Conservation (phyloP, 2,113 vertebrate genomes). For the Perca flavescens region DNA sequence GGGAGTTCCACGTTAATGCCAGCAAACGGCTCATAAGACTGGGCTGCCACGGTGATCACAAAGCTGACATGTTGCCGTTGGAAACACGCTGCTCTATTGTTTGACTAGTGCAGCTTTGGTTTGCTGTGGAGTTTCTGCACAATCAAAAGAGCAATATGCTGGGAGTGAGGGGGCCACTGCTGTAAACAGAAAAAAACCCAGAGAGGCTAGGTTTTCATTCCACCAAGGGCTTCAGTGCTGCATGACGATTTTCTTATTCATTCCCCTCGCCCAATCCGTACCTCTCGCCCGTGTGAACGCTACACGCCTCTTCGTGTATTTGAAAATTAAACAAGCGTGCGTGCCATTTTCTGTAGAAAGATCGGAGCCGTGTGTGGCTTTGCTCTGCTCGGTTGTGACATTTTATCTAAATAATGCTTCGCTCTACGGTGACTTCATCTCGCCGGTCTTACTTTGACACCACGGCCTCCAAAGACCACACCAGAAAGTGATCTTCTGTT, state of each 20-base stretch:
- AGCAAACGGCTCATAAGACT: constrained; percentile 19
- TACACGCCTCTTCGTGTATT: no score
- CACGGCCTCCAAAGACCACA: not conserved
- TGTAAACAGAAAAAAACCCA: no score
- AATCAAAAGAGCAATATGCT: not conserved
- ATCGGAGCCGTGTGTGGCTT: not conserved
- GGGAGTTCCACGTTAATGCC: constrained; percentile 17
- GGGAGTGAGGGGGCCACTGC: not conserved
- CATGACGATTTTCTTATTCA: no score
- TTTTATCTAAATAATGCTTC: not conserved
- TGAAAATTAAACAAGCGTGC: no score
- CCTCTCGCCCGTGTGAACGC: no score
- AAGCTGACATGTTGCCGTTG: not conserved
- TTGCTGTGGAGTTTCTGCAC: constrained; percentile 35
- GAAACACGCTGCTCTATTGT: constrained; percentile 22
- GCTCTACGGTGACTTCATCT: not conserved
- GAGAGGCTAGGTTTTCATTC: not conserved
- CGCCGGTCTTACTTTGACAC: not conserved
- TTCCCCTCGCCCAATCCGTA: no score
- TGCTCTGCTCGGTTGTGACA: not conserved
- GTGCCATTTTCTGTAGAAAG: not conserved
- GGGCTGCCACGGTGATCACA: constrained; percentile 32
- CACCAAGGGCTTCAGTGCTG: not conserved
- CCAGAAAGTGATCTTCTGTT: not conserved
- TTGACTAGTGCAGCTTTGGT: constrained; percentile 19